A percentile compares a stretch with the other conserved stretches of the same genome.
These are phyloP conservation scores for Rutpela maculata DNA, from an alignment of 2,888 invertebrate genomes.

Conservation along the genomic window DNA sequence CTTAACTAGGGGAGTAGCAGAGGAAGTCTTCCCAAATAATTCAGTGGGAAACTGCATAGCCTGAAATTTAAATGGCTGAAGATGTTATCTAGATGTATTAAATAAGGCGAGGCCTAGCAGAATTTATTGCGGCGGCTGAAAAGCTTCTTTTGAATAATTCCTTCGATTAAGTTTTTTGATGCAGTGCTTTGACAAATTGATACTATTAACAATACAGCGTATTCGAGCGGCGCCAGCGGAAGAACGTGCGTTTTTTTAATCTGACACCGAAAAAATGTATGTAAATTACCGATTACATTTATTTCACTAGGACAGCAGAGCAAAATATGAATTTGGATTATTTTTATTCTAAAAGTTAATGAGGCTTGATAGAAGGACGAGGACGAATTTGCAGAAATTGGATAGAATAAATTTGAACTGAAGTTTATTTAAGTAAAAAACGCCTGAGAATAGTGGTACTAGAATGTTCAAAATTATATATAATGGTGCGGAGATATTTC, in stretches of 20 bases:
- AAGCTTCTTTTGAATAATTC: slow-evolving; percentile 30
- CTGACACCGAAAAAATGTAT: too few species aligned
- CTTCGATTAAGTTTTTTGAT: slow-evolving; percentile 4
- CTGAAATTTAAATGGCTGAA: slow-evolving; percentile 18
- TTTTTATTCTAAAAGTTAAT: too few species aligned
- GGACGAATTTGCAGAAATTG: too few species aligned
- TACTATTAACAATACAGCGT: background rate
- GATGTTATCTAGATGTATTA: slow-evolving; percentile 35
- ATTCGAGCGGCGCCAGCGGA: background rate
- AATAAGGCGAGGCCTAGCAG: slow-evolving; percentile 20
- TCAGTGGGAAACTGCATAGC: slow-evolving; percentile 26
- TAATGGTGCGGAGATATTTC: too few species aligned
- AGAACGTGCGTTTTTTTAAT: background rate
- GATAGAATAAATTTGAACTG: too few species aligned
- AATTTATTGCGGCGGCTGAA: slow-evolving; percentile 25
- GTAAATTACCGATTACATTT: too few species aligned
- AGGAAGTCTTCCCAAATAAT: slow-evolving; percentile 16
- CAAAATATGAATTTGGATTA: too few species aligned
- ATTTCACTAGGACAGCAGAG: too few species aligned
- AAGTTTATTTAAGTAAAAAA: too few species aligned
- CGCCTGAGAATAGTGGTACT: too few species aligned
- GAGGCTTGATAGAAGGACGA: too few species aligned
- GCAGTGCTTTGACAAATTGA: slow-evolving; percentile 11
- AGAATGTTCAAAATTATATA: too few species aligned
- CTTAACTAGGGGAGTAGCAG: slow-evolving; percentile 22